Evolutionary conservation across 1,140 invertebrate genomes (phyloP), one percentile per base, ranked within the genome.

Genomic region (Alviniconcha marisindica): DNA sequence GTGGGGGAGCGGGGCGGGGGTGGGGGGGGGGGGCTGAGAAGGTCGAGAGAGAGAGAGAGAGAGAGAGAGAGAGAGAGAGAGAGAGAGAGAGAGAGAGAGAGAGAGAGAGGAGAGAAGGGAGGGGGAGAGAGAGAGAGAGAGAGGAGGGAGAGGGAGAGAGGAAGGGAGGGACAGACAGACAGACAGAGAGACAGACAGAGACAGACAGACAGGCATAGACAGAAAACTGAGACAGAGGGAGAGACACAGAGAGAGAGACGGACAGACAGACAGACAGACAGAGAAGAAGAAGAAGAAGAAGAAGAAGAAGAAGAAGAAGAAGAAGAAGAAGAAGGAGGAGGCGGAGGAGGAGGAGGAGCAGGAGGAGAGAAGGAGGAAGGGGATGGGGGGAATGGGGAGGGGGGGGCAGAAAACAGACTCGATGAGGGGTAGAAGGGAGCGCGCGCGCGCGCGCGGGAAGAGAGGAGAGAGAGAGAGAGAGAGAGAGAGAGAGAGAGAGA

Each of bases 251-350:
- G 76, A 77, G 48, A 33, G 48, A 77, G 76, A 77, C 0, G 38
- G 48, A 51, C 0, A 77, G 48, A 54, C 0, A 42, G 76, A 77
- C 10, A 40, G 40, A 40, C 15, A 76, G 40, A 44, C 5, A 42
- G 44, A 71, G 7, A 40, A 95, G 95, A 63, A 96, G 40, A 66
- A 1, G 31, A 21, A 66, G 48, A 69, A 54, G 38, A 21, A 63
- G 78, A 63, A 36, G 33, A 36, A 81, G 56, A 56, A 36, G 24
- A 36, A 81, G 78, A 81, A 36, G 33, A 36, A 81, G 56, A 81
- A 36, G 38, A 36, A 63, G 56, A 63, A 69, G 31, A 40, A 24
- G 24, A 24, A 42, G 76, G 4, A 40, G 28, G 48, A 21, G 38
- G 31, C 1, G 28, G 12, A 48, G 76, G 5, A 4, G 28, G 2